Conservation (phyloP, 2,888 invertebrate genomes). For the Lithophane ornitopus region DNA sequence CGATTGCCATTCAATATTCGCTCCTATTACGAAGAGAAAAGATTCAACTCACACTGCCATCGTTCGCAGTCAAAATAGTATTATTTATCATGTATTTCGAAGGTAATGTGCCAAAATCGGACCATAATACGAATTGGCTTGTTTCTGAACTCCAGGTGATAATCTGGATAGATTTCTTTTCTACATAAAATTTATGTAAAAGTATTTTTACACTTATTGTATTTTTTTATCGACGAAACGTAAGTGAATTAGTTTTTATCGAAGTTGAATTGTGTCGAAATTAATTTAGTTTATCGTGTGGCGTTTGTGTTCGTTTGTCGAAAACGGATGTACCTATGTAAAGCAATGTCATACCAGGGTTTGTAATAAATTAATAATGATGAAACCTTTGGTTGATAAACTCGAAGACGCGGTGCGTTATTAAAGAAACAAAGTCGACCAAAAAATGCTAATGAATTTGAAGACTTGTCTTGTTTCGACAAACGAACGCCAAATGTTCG, state of each 20-base stretch:
- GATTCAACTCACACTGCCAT: slow-evolving; percentile 62
- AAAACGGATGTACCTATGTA: neutral
- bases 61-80: slow-evolving; percentile 68
- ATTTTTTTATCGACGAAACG: slow-evolving; percentile 75
- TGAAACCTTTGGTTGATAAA: neutral
- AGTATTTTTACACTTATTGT: slow-evolving; percentile 74
- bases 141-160: slow-evolving; percentile 72
- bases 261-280: slow-evolving; percentile 58
- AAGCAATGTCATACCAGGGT: neutral
- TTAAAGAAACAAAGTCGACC: neutral
- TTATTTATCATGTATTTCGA: slow-evolving; percentile 82
- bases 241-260: slow-evolving; percentile 70
- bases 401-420: slow-evolving; percentile 10
- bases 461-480: slow-evolving; percentile 16
- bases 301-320: slow-evolving; percentile 51
- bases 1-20: slow-evolving; percentile 57
- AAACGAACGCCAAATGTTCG: slow-evolving; percentile 40
- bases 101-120: slow-evolving; percentile 87
- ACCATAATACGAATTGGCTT: slow-evolving; percentile 81
- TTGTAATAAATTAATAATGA: neutral
- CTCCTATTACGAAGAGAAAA: slow-evolving; percentile 41
- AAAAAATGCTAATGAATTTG: neutral
- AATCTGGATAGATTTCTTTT: slow-evolving; percentile 66
- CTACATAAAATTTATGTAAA: slow-evolving; percentile 68
- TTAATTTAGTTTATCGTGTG: slow-evolving; percentile 51